Conservation (phyloP, 1,140 invertebrate species). For the Holotrichia oblita region DNA sequence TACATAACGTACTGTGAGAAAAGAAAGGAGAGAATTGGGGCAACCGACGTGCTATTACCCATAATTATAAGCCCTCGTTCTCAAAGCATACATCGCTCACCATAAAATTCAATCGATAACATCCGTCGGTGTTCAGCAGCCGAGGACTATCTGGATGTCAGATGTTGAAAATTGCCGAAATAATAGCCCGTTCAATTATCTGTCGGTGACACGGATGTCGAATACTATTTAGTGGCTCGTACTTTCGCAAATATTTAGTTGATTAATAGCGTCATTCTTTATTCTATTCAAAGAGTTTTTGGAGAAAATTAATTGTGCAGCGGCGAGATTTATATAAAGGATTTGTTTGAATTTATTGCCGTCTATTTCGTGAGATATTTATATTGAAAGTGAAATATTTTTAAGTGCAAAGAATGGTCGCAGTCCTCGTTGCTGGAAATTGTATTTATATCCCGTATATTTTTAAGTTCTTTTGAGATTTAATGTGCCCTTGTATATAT, state of each 20-base stretch:
- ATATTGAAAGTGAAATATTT: no score
- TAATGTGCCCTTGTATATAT: no score
- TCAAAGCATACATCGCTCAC: background rate
- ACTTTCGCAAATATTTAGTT: background rate
- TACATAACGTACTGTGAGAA: background rate
- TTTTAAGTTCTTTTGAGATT: no score
- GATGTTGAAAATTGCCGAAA: background rate
- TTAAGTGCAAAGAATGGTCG: no score
- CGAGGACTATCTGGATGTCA: background rate
- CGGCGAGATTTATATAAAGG: no score
- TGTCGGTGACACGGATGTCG: background rate
- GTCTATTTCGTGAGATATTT: no score
- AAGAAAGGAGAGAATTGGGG: background rate
- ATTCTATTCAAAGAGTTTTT: background rate
- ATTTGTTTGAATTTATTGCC: no score
- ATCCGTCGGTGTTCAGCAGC: background rate
- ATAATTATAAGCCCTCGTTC: background rate
- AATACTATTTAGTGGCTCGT: background rate
- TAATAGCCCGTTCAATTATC: slow-evolving; percentile 12
- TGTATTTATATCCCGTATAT: no score
- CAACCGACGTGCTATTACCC: background rate
- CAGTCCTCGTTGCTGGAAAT: no score
- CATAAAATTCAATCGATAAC: slow-evolving; percentile 15
- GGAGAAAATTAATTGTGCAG: no score
- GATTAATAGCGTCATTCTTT: background rate